Percentiles rank a stretch among this genome's conserved stretches.
These are phyloP conservation scores for Syndactyla subalaris DNA, from an alignment of 2,797 vertebrate genomes.

Conservation along the genomic window DNA sequence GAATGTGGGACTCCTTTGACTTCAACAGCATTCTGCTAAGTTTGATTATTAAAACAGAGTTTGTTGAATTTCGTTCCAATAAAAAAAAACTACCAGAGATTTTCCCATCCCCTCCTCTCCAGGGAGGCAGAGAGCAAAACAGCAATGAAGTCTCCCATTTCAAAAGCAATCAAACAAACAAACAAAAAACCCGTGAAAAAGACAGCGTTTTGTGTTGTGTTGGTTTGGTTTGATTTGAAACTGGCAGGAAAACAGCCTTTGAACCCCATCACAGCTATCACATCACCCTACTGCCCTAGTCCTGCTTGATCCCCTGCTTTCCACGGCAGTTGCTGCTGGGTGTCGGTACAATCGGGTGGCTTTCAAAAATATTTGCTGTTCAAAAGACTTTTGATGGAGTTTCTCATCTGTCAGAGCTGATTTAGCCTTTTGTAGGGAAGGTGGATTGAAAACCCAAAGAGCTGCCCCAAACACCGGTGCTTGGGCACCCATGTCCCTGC, in stretches of 20 bases:
- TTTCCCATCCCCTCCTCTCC: neutral
- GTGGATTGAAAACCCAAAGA: neutral
- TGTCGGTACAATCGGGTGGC: neutral
- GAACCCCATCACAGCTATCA: neutral
- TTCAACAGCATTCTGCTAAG: neutral
- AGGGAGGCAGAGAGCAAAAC: neutral
- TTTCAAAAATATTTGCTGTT: neutral
- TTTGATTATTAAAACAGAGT: neutral
- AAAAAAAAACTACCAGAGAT: neutral
- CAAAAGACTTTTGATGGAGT: neutral
- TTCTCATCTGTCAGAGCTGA: neutral
- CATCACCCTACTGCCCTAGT: neutral
- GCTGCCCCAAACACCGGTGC: accelerated
- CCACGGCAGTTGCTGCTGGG: neutral
- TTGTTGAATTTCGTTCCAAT: neutral
- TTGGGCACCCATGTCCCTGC: neutral
- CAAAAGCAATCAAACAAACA: neutral
- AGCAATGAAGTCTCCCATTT: neutral
- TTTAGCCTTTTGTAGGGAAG: neutral
- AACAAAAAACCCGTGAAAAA: neutral
- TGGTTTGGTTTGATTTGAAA: neutral
- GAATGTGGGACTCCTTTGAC: neutral
- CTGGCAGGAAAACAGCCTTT: neutral
- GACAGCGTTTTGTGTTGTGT: accelerated
- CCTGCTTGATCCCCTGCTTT: accelerated